phyloP scores from a whole-genome alignment of 2,113 vertebrate species.

The Anguilla japonica region DNA sequence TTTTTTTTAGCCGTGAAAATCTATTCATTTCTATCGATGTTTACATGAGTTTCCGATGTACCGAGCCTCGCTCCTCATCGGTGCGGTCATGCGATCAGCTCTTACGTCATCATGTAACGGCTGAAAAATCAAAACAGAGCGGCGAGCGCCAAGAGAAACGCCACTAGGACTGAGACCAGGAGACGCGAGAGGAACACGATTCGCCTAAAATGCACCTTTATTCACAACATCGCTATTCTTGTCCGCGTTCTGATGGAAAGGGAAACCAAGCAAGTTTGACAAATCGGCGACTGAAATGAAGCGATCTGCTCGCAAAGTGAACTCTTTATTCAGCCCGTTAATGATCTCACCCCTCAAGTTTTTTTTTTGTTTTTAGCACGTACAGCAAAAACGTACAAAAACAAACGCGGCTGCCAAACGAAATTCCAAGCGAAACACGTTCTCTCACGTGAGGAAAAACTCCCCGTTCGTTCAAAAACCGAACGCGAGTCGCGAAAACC shows the following conservation, averaged over 20 bases:
- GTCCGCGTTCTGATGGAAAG: not conserved
- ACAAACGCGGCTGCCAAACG: not conserved
- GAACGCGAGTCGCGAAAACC: not conserved
- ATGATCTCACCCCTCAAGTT: slow-evolving; percentile 14
- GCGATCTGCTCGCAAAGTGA: not conserved
- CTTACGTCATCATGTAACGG: slow-evolving; percentile 13
- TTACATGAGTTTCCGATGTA: not conserved
- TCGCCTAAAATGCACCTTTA: not conserved
- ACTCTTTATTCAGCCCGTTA: slow-evolving; percentile 15
- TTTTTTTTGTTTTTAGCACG: not conserved
- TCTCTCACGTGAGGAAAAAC: not conserved
- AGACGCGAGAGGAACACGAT: not conserved
- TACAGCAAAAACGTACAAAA: slow-evolving; percentile 7
- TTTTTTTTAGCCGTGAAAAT: slow-evolving; percentile 27
- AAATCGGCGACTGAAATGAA: not conserved
- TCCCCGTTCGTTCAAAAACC: not conserved
- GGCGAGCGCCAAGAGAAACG: not conserved
- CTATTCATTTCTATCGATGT: slow-evolving; percentile 13
- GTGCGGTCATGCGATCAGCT: not conserved
- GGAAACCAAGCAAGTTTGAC: not conserved
- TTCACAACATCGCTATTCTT: not conserved
- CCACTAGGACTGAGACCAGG: not conserved
- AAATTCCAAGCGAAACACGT: not conserved
- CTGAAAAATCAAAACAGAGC: not conserved
- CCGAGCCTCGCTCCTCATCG: not conserved